phyloP scores from a whole-genome alignment of 1,140 invertebrate species.

The Caenorhabditis tropicalis region DNA sequence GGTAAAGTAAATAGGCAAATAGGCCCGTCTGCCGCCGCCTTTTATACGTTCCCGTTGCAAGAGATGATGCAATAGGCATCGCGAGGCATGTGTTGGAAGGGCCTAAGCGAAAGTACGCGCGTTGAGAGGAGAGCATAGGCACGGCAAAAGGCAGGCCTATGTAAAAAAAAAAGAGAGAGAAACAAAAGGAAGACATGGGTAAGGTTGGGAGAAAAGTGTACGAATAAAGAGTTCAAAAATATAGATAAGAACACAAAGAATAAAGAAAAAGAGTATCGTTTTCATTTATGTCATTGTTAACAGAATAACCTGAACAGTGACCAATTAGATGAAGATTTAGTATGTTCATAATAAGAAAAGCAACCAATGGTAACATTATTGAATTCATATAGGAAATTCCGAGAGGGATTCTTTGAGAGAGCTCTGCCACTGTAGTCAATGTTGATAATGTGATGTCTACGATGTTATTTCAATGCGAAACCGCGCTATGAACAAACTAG shows the following conservation, averaged over 20 bases:
- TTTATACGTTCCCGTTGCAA: conserved; percentile 22
- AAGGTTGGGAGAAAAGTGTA: not conserved
- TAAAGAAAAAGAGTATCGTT: not conserved
- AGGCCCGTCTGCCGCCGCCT: conserved; percentile 11
- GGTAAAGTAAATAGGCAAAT: not conserved
- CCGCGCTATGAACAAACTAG: too few relatives aligned
- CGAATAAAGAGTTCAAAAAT: not conserved
- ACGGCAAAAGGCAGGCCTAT: conserved; percentile 1
- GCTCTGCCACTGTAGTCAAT: too few relatives aligned
- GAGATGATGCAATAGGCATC: conserved; percentile 39
- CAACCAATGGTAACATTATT: too few relatives aligned
- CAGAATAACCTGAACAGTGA: too few relatives aligned
- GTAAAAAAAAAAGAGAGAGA: too few relatives aligned
- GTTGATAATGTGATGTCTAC: too few relatives aligned
- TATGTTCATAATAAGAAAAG: too few relatives aligned
- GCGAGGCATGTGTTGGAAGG: conserved; percentile 27
- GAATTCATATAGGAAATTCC: too few relatives aligned
- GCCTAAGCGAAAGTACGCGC: conserved; percentile 10
- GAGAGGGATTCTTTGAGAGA: too few relatives aligned
- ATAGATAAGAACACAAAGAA: conserved; percentile 16
- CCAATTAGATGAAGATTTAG: too few relatives aligned
- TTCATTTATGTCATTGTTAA: too few relatives aligned
- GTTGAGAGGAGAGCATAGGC: not conserved
- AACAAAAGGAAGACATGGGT: conserved; percentile 4
- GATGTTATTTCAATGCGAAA: too few relatives aligned